A percentile compares a stretch with the other conserved stretches of the same genome.
Evolutionary conservation across 30 jellyfish, hydroid and myxozoan species (phyloP).

Genomic region (Morbakka virulenta): DNA sequence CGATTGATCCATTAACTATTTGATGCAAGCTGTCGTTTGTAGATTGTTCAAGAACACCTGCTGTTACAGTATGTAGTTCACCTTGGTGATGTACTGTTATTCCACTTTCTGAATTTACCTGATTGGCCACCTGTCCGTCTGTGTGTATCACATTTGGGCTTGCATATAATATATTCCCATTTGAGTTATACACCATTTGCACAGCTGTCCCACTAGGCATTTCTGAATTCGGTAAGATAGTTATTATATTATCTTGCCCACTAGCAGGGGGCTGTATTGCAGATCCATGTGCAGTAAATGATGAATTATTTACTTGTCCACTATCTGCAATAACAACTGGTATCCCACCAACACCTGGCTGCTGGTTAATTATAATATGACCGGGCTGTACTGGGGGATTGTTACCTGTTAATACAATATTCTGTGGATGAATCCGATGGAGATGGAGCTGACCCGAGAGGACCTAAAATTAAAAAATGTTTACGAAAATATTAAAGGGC

Average conservation of each 20-base stretch:
- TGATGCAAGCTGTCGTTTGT: background rate
- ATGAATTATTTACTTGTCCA: slow-evolving; percentile 6
- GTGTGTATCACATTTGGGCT: slow-evolving; percentile 40
- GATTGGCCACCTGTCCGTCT: slow-evolving; percentile 5
- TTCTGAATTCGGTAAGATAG: slow-evolving; percentile 56
- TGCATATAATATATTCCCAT: slow-evolving; percentile 68
- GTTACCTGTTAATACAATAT: slow-evolving; percentile 90
- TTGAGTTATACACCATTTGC: slow-evolving; percentile 81
- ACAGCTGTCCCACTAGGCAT: slow-evolving; percentile 54
- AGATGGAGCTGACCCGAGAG: slow-evolving; percentile 88
- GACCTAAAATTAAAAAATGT: slow-evolving; percentile 21
- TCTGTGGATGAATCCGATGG: slow-evolving; percentile 96
- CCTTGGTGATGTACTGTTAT: slow-evolving; percentile 58
- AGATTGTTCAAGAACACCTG: background rate
- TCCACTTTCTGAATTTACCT: slow-evolving; percentile 8
- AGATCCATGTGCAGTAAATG: slow-evolving; percentile 21
- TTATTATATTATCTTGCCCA: slow-evolving; percentile 61
- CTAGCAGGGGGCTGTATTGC: background rate
- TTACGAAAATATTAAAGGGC: background rate
- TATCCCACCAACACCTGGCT: slow-evolving; percentile 39
- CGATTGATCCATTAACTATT: background rate
- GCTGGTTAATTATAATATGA: slow-evolving; percentile 70
- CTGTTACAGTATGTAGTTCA: slow-evolving; percentile 3
- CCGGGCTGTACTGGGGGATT: slow-evolving; percentile 68
- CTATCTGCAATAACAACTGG: slow-evolving; percentile 72